Percentiles rank a stretch among this genome's conserved stretches.
phyloP scores from a whole-genome alignment of 2,797 vertebrate genomes.

The Leuciscus waleckii region DNA sequence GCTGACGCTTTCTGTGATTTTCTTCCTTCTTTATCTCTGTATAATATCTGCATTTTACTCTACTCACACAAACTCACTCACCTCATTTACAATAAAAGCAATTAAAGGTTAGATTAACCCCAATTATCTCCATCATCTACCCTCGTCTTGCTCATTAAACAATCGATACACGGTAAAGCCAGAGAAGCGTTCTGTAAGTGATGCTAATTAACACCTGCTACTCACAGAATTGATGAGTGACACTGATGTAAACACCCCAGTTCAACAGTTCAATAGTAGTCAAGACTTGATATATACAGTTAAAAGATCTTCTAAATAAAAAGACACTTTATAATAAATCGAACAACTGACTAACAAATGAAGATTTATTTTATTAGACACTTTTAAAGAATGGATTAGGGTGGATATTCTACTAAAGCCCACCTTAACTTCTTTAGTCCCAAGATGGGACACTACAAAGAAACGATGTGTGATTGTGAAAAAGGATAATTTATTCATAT shows the following conservation, averaged over 20 bases:
- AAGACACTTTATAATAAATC: neutral
- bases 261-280: neutral
- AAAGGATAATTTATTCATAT: neutral
- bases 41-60: constrained; percentile 51
- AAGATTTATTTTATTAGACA: neutral
- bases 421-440: neutral
- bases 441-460: neutral
- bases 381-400: neutral
- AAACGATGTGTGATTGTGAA: neutral
- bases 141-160: constrained; percentile 13
- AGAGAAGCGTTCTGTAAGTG: neutral
- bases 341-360: neutral
- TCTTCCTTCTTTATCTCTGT: constrained; percentile 6
- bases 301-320: neutral
- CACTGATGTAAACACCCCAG: constrained; percentile 17
- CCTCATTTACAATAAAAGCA: constrained; percentile 21
- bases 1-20: constrained; percentile 9
- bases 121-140: constrained; percentile 38
- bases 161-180: constrained; percentile 24
- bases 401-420: neutral
- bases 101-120: constrained; percentile 35
- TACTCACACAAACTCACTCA: neutral
- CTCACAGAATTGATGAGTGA: neutral
- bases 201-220: neutral
- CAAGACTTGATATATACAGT: neutral